Percentiles rank a stretch among this genome's conserved stretches.
These are phyloP conservation scores for Sympetrum striolatum DNA, from an alignment of 2,888 invertebrate genomes.

Conservation along the genomic window DNA sequence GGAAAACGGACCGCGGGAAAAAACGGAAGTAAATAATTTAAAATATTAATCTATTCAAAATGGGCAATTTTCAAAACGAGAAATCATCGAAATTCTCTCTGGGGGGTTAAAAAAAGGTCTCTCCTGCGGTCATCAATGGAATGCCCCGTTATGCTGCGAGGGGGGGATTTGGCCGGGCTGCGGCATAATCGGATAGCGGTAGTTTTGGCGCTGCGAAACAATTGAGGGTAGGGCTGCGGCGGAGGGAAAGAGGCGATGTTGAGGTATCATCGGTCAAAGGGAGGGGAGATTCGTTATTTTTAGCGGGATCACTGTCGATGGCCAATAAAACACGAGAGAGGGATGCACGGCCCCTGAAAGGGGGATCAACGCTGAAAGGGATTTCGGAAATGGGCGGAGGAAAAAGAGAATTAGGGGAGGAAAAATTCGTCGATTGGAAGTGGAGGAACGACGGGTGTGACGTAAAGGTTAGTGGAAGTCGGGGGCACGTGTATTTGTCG, in stretches of 20 bases:
- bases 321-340: conserved; percentile 4
- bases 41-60: background rate
- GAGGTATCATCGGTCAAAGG: background rate
- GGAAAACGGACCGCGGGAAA: background rate
- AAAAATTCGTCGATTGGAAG: background rate
- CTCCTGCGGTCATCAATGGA: background rate
- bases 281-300: background rate
- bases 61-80: background rate
- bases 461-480: background rate
- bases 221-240: background rate
- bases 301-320: background rate
- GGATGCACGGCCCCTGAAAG: background rate
- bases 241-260: background rate
- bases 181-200: background rate
- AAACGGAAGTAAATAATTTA: background rate
- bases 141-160: background rate
- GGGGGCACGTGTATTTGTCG: background rate
- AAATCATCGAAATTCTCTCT: background rate
- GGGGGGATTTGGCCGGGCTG: background rate
- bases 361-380: conserved; percentile 18
- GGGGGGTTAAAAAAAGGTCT: background rate
- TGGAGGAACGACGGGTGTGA: background rate
- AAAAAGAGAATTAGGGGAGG: background rate
- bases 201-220: background rate
- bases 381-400: background rate